Evolutionary conservation across 2,113 vertebrate species (phyloP).

Genomic region (Dipodomys merriami): DNA sequence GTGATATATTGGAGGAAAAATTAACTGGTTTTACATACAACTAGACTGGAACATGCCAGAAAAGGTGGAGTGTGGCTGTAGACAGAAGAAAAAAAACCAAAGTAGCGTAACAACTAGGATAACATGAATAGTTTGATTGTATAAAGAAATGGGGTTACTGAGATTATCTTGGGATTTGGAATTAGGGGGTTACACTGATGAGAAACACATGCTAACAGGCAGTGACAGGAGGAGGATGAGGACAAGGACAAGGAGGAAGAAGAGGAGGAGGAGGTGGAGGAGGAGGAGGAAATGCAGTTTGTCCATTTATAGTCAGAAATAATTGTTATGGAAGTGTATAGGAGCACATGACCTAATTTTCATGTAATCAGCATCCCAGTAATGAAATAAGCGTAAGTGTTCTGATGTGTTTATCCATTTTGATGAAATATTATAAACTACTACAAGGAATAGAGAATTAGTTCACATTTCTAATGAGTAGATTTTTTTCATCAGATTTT

Average conservation of each 20-base stretch:
- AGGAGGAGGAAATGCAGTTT: no score
- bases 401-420: background rate
- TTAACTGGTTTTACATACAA: background rate
- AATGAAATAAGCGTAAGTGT: background rate
- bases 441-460: conserved; percentile 26
- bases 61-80: background rate
- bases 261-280: no score
- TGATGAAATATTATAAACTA: background rate
- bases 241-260: background rate
- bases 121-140: background rate
- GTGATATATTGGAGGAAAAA: background rate
- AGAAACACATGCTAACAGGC: background rate
- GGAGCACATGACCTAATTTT: no score
- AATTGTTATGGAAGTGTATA: no score
- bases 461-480: background rate
- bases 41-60: background rate
- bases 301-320: no score
- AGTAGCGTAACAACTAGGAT: background rate
- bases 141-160: background rate
- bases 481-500: conserved; percentile 23
- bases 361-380: no score
- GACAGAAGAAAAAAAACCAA: background rate
- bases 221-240: background rate
- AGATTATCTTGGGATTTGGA: background rate
- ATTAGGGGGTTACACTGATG: conserved; percentile 4